Conservation (phyloP, 1,140 invertebrate species). For the Lanistes nyassanus region DNA sequence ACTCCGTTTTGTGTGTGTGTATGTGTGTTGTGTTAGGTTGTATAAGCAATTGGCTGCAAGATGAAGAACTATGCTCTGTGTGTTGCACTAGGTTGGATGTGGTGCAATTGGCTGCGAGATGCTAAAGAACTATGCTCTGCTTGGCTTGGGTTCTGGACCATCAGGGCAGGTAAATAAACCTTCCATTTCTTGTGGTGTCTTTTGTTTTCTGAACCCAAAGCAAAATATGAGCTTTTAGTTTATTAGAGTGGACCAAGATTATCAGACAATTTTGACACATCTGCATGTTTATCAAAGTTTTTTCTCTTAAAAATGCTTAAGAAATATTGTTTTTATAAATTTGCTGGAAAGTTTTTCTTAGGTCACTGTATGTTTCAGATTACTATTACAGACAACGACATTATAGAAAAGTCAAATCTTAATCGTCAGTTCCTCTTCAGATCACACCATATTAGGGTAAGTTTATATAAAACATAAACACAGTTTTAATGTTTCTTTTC, state of each 20-base stretch:
- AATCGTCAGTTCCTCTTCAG: constrained; percentile 99
- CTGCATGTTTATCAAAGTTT: too few relatives aligned
- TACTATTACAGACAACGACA: constrained; percentile 95
- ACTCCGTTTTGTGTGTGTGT: constrained; percentile 25
- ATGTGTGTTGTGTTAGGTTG: not conserved
- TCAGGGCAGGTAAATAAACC: constrained; percentile 64
- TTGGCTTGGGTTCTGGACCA: constrained; percentile 84
- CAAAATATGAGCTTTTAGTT: too few relatives aligned
- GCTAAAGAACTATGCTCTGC: constrained; percentile 98
- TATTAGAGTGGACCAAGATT: too few relatives aligned
- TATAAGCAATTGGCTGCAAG: not conserved
- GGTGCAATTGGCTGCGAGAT: constrained; percentile 99
- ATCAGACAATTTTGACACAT: too few relatives aligned
- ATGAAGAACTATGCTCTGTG: not conserved
- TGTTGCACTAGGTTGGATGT: constrained; percentile 76
- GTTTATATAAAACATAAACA: not conserved
- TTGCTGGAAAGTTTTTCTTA: not conserved
- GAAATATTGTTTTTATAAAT: too few relatives aligned
- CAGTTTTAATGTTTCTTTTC: too few relatives aligned
- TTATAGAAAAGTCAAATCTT: constrained; percentile 98
- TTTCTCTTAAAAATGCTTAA: too few relatives aligned
- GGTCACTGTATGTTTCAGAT: constrained; percentile 46
- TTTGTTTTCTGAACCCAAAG: too few relatives aligned
- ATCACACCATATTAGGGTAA: constrained; percentile 67
- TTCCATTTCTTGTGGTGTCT: too few relatives aligned